phyloP scores from a whole-genome alignment of 2,888 invertebrate species.

The Luperina testacea region DNA sequence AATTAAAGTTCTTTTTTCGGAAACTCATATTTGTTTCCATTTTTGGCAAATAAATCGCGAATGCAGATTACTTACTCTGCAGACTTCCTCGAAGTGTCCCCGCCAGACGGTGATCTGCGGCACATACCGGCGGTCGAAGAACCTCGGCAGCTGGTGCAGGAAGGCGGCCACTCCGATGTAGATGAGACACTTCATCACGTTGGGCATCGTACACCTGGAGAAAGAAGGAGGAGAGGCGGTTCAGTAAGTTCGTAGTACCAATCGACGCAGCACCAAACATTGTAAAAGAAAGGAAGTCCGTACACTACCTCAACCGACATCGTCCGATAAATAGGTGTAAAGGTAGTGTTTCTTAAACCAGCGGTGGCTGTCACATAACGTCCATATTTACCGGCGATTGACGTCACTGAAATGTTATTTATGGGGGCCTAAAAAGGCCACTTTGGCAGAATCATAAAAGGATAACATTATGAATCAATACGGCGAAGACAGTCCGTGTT shows the following conservation, averaged over 20 bases:
- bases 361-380: not conserved
- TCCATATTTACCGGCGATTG: not conserved
- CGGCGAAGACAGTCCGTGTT: no score
- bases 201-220: slow-evolving; percentile 91
- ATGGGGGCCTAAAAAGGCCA: no score
- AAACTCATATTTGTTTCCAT: no score
- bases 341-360: not conserved
- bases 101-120: slow-evolving; percentile 93
- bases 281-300: not conserved
- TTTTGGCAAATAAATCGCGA: no score
- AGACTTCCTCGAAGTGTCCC: slow-evolving; percentile 92
- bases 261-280: not conserved
- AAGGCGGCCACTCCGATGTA: slow-evolving; percentile 95
- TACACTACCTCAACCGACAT: not conserved
- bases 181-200: slow-evolving; percentile 94
- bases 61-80: slow-evolving; percentile 83
- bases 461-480: no score
- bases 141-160: slow-evolving; percentile 95
- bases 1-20: no score
- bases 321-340: not conserved
- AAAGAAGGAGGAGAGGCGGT: slow-evolving; percentile 8
- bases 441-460: no score
- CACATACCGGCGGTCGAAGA: slow-evolving; percentile 93
- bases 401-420: not conserved
- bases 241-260: not conserved